Evolutionary conservation across 1,140 invertebrate species (phyloP), one percentile per base, ranked within the genome.

Genomic region (Drosophila lini): DNA sequence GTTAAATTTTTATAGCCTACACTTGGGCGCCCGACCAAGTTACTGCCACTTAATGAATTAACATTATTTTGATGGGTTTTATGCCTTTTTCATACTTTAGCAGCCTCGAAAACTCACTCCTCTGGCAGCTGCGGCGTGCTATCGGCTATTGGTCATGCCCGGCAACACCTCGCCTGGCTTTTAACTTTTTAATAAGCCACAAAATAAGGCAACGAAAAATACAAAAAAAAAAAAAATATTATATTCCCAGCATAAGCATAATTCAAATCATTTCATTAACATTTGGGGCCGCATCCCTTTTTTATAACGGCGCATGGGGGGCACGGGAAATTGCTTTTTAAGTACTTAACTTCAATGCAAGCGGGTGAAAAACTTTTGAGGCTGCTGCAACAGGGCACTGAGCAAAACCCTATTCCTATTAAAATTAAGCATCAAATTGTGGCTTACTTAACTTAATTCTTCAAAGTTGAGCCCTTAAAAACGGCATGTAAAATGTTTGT

Each of bases 211-310:
- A 16, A n/a, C 28, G 50, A 10, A 1, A 19, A 19, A 19, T 19
- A 31, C 25, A 28, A 5, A 28, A 38, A 16, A 52, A 42, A 7
- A n/a, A 28, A 8, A 48, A 63, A 59, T 48, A 63, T 48, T 76
- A 80, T 80, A 62, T 69, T 89, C 63, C 53, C 22, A 74, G 77
- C 83, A 68, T 84, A 81, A 89, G 81, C 85, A 64, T 84, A 84
- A 89, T 79, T 89, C 81, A 74, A 90, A 90, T 89, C 86, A 90
- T 89, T 89, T 89, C 84, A 89, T 89, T 89, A 90, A 90, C 86
- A 89, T 90, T 68, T 47, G 68, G 73, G 42, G 61, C 57, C 50
- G 68, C 62, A 78, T 71, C 74, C 71, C 68, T 83, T 85, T 74
- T 60, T 67, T 74, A 64, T 22, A 19, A 16, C 38, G 55, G 31